phyloP scores from a whole-genome alignment of 2,888 invertebrate species.

The Xestia ashworthii region DNA sequence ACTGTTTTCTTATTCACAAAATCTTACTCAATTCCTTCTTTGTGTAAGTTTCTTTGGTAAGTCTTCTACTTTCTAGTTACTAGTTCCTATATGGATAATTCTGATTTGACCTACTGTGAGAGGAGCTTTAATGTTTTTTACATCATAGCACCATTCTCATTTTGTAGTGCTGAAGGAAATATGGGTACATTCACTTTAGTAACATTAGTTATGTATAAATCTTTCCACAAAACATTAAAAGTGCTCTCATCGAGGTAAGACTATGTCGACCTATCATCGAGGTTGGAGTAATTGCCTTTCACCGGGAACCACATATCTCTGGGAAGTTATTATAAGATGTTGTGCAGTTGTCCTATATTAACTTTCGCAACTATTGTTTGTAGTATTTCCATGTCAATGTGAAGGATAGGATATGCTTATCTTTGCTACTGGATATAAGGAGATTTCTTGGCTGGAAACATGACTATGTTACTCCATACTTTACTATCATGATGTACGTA shows the following conservation, averaged over 20 bases:
- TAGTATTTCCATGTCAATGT: conserved; percentile 20
- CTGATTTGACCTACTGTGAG: background rate
- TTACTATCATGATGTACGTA: background rate
- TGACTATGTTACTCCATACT: conserved; percentile 4
- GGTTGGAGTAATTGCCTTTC: conserved; percentile 17
- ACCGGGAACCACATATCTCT: background rate
- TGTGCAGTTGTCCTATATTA: conserved; percentile 37
- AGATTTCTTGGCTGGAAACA: conserved; percentile 9
- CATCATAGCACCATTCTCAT: background rate
- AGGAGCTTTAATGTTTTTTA: background rate
- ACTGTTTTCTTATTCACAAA: background rate
- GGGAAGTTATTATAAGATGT: conserved; percentile 36
- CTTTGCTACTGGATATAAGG: background rate
- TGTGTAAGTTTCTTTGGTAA: background rate
- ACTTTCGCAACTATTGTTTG: background rate
- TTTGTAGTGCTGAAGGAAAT: conserved; percentile 15
- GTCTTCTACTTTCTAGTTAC: background rate
- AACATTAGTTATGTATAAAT: conserved; percentile 31
- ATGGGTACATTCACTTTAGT: conserved; percentile 5
- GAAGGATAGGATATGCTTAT: conserved; percentile 22
- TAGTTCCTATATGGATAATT: background rate
- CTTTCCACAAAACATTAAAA: conserved; percentile 14
- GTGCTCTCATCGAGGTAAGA: background rate
- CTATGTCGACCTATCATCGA: background rate
- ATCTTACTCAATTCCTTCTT: background rate